phyloP scores from a whole-genome alignment of 2,113 vertebrate genomes.

The Sturnira hondurensis region DNA sequence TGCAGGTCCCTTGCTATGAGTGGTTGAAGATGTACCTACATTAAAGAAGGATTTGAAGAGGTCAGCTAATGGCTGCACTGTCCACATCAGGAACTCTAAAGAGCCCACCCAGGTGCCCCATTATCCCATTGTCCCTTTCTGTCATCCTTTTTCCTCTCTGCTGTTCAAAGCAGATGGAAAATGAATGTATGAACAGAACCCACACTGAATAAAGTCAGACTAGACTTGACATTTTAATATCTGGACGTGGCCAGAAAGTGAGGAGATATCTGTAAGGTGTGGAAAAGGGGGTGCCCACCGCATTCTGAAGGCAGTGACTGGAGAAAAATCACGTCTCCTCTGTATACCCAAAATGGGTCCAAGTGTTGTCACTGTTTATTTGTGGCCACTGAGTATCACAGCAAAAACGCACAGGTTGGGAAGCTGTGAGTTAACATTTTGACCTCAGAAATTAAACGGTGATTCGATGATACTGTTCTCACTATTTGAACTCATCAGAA shows the following conservation, averaged over 20 bases:
- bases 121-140: not conserved
- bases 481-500: not conserved
- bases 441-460: not conserved
- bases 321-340: not conserved
- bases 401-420: not conserved
- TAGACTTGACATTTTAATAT: not conserved
- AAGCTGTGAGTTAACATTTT: not conserved
- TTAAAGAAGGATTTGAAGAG: not conserved
- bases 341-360: not conserved
- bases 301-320: not conserved
- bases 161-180: not conserved
- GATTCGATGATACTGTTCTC: not conserved
- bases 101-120: not conserved
- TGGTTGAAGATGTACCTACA: not conserved
- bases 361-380: not conserved
- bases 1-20: not conserved
- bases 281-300: accelerated
- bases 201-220: not conserved
- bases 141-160: accelerated
- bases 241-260: not conserved
- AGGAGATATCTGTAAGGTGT: not conserved
- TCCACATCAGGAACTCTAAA: not conserved
- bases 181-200: not conserved
- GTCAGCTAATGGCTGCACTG: too few relatives aligned
- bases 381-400: not conserved